Conservation (phyloP, 2,797 vertebrate genomes). For the Discoglossus pictus region DNA sequence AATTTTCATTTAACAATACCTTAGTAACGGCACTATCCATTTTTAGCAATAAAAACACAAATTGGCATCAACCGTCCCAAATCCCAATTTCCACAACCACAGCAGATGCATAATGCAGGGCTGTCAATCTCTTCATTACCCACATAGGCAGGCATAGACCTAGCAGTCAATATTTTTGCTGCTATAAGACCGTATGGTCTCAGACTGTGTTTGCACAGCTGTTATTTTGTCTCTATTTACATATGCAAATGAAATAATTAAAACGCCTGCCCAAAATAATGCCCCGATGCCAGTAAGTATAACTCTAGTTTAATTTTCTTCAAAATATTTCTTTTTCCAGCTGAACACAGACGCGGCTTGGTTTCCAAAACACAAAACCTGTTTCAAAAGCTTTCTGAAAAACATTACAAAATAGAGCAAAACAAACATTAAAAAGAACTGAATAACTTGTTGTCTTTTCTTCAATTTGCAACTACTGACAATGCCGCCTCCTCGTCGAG, state of each 20-base stretch:
- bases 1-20: no score
- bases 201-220: not conserved
- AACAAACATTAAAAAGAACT: no score
- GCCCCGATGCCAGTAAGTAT: slow-evolving; percentile 38
- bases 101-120: slow-evolving; percentile 9
- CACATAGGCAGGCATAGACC: slow-evolving; percentile 18
- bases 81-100: not conserved
- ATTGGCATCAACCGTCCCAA: not conserved
- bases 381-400: slow-evolving; percentile 6
- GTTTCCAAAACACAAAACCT: slow-evolving; percentile 9
- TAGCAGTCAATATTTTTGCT: slow-evolving; percentile 29
- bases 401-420: no score
- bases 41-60: not conserved
- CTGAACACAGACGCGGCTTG: slow-evolving; percentile 5
- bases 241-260: not conserved
- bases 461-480: not conserved
- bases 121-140: slow-evolving; percentile 36
- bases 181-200: not conserved
- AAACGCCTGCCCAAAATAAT: slow-evolving; percentile 40
- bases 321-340: slow-evolving; percentile 31
- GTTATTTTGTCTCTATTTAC: slow-evolving; percentile 42
- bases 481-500: no score
- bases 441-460: slow-evolving; percentile 2
- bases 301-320: slow-evolving; percentile 42
- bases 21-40: no score